Evolutionary conservation across 2,797 vertebrate genomes (phyloP), one percentile per base, ranked within the genome.

Genomic region (Benthosema pterotum): DNA sequence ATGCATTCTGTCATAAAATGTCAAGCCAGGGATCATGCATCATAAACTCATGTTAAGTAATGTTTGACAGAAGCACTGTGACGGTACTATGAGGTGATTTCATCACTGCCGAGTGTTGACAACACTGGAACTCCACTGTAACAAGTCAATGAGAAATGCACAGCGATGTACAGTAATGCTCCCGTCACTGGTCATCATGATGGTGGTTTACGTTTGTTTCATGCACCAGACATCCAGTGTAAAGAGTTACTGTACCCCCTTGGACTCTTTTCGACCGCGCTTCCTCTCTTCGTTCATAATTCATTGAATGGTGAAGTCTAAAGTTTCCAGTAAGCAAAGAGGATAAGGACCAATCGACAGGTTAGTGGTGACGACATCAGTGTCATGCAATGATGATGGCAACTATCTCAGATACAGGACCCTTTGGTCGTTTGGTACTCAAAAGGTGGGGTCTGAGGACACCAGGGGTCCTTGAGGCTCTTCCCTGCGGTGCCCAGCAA

Each of bases 351-450:
- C 50, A 18, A 0, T 0, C 8, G 28, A 45, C 61, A 64, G 56
- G 53, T 70, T 13, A 63, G 18, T 58, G 42, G 69, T 19, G 60
- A 69, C 60, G 72, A 78, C 72, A 75, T 38, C 32, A 52, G n/a
- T 59, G 67, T 50, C 52, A 71, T 38, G 55, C 16, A 17, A 43
- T n/a, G n/a, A n/a, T n/a, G 32, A 18, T 52, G 49, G 18, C 32
- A 38, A 38, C 32, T 9, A 38, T 38, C 32, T 38, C 32, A 38
- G 32, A 38, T 11, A 38, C 28, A 32, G 28, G 28, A 32, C 32
- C 32, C 32, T 38, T 38, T 38, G 11, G 32, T 38, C 11, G 32
- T 38, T 38, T 11, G 32, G 32, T 38, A 1, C 7, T 38, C 32
- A 38, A n/a, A n/a, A 38, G 8, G 32, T 38, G 32, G 32, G 32